These are phyloP conservation scores for Hypanus sabinus DNA, from an alignment of 2,113 vertebrate species.

Conservation along the genomic window DNA sequence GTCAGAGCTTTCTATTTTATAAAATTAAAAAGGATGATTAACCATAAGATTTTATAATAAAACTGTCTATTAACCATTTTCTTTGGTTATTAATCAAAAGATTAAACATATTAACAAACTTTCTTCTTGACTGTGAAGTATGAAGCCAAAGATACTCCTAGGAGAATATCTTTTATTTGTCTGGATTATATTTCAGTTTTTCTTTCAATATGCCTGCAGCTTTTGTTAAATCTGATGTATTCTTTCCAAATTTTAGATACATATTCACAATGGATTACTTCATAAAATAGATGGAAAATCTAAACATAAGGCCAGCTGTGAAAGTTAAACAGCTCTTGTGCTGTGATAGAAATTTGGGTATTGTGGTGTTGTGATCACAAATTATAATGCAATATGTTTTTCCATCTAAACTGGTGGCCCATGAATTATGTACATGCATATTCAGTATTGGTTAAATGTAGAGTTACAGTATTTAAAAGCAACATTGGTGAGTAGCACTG, in stretches of 20 bases:
- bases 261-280: not conserved
- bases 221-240: not conserved
- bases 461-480: not conserved
- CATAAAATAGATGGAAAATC: not conserved
- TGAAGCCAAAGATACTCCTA: not conserved
- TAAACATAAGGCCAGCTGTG: not conserved
- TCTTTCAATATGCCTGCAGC: constrained; percentile 11
- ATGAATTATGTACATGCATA: not conserved
- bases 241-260: constrained; percentile 12
- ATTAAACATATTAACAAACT: not conserved
- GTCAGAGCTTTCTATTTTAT: not conserved
- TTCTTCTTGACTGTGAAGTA: not conserved
- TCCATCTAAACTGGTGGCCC: not conserved
- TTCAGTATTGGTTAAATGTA: not conserved
- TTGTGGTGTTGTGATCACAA: not conserved
- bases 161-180: not conserved
- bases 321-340: not conserved
- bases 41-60: not conserved
- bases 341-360: not conserved
- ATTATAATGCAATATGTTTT: not conserved
- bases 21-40: not conserved
- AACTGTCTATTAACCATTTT: not conserved
- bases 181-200: not conserved
- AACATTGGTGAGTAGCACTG: not conserved
- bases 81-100: not conserved